These are phyloP conservation scores for Drosophila lini DNA, from an alignment of 1,140 invertebrate genomes.

Conservation along the genomic window DNA sequence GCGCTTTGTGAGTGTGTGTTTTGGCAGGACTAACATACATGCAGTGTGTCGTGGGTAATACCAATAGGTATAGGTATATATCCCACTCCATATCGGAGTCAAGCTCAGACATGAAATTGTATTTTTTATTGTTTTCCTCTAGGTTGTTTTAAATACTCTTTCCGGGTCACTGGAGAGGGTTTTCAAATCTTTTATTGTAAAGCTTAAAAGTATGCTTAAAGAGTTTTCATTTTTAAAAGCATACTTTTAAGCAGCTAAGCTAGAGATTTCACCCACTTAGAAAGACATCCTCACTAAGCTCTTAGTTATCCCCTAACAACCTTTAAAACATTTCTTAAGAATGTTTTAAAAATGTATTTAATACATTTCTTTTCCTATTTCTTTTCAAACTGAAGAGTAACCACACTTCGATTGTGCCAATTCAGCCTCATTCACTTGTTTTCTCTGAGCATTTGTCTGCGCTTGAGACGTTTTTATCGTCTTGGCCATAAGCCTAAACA, in stretches of 20 bases:
- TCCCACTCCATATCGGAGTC: conserved; percentile 29
- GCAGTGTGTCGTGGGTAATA: conserved; percentile 16
- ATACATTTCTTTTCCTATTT: neutral
- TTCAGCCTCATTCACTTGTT: conserved; percentile 34
- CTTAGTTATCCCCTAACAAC: neutral
- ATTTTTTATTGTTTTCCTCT: conserved; percentile 58
- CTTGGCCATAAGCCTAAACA: conserved; percentile 73
- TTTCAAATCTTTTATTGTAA: too few species aligned
- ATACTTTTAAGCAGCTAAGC: neutral
- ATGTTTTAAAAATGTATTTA: neutral
- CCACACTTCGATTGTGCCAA: conserved; percentile 31
- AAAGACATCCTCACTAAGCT: neutral
- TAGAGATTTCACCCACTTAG: too few species aligned
- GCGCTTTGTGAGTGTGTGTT: conserved; percentile 1
- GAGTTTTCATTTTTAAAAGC: neutral
- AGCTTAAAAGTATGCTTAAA: too few species aligned
- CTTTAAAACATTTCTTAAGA: neutral
- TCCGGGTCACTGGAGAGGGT: neutral
- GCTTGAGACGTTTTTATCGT: conserved; percentile 67
- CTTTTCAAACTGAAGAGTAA: conserved; percentile 33
- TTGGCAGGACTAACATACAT: conserved; percentile 16
- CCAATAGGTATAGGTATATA: conserved; percentile 9
- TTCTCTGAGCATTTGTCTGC: conserved; percentile 56
- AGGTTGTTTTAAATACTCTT: conserved; percentile 31
- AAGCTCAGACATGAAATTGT: conserved; percentile 65